phyloP scores from a whole-genome alignment of 2,797 vertebrate species.

The Danio jaintianensis region DNA sequence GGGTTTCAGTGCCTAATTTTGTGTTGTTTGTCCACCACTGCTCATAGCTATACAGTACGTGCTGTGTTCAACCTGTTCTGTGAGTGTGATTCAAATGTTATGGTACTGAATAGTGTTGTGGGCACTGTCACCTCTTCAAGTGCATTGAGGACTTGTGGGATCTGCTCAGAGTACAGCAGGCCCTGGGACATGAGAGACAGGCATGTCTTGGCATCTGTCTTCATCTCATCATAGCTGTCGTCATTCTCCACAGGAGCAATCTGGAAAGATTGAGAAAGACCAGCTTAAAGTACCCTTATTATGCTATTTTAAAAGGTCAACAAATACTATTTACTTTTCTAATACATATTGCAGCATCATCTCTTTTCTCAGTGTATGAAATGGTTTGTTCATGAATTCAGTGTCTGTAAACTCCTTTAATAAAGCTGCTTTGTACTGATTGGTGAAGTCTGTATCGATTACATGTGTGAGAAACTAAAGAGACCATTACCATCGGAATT shows the following conservation, averaged over 20 bases:
- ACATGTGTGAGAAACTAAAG: too few species aligned
- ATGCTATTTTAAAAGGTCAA: neutral
- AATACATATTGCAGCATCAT: too few species aligned
- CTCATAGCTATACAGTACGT: neutral
- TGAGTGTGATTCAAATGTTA: too few species aligned
- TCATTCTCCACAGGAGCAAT: slow-evolving; percentile 98
- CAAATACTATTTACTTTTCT: neutral
- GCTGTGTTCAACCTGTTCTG: neutral
- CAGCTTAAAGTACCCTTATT: neutral
- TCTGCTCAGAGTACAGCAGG: slow-evolving; percentile 93
- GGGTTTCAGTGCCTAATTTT: too few species aligned
- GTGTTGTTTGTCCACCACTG: too few species aligned
- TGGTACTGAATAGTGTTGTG: too few species aligned
- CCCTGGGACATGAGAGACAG: slow-evolving; percentile 98
- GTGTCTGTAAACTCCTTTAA: too few species aligned
- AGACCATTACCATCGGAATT: too few species aligned
- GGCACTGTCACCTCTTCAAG: slow-evolving; percentile 84
- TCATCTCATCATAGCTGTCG: slow-evolving; percentile 96
- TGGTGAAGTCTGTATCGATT: too few species aligned
- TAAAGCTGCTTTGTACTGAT: too few species aligned
- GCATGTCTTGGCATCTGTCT: slow-evolving; percentile 96
- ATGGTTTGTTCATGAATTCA: too few species aligned
- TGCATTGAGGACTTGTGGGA: slow-evolving; percentile 90
- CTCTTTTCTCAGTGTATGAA: too few species aligned
- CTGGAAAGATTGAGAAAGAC: slow-evolving; percentile 68